Evolutionary conservation across 2,113 vertebrate genomes (phyloP), one percentile per base, ranked within the genome.

Genomic region (Pelvicachromis taeniatus): DNA sequence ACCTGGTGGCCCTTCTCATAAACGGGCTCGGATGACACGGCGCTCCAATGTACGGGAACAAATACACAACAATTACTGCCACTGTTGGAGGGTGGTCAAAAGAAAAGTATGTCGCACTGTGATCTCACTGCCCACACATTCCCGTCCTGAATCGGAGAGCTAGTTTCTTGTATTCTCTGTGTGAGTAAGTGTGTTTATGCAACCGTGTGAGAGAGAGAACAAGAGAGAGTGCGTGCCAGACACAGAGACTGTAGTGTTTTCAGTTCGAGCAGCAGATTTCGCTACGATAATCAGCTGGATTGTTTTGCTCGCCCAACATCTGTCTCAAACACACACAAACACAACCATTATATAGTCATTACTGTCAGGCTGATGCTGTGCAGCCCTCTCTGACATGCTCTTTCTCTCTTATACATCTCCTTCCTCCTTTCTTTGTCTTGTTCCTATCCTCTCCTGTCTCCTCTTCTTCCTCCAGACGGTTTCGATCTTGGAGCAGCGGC

Each of bases 401-500:
- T 70, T 86, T 88, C 83, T 84, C 77, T 87, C 83, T 85, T 55
- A 81, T 85, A 80, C 82, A 42, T 85, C 83, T 84, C 73, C 85
- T 87, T 87, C 82, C 42, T 88, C 14, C 50, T 78, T 58, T 50
- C 81, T 78, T 65, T 83, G 52, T 82, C 86, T 54, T 19, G 9
- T 38, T 77, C 23, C 45, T 35, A 55, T 50, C 78, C 40, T 70
- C 48, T 54, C 59, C 78, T 35, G n/a, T 40, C 53, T 33, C 55
- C 13, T 40, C 54, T 53, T 65, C n/a, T 38, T 84, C 63, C 70
- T 80, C 48, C 94, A 96, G 95, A 96, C 95, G 3, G 95, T 96
- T 92, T 94, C 92, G 10, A 96, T 96, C 88, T 85, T 96, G 89
- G 98, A 99, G 94, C 97, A 99, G 95, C 96, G 98, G 70, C 93